phyloP scores from a whole-genome alignment of 1,140 invertebrate genomes.

The Drosophila pseudoananassae region DNA sequence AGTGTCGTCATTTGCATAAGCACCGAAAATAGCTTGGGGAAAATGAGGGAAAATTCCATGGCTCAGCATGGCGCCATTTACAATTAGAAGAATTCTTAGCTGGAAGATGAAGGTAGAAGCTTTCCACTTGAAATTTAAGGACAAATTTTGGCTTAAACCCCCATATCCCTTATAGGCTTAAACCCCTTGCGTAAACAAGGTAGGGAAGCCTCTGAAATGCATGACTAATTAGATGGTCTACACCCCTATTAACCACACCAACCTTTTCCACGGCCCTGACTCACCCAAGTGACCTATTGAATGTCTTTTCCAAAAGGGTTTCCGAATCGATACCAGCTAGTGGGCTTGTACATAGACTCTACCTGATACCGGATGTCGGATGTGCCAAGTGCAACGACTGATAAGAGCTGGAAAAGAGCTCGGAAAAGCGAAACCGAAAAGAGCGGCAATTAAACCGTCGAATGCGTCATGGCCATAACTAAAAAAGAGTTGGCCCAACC shows the following conservation, averaged over 20 bases:
- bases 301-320: constrained; percentile 33
- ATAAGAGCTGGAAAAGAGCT: constrained; percentile 38
- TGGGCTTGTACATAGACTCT: neutral
- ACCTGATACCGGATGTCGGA: constrained; percentile 37
- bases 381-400: constrained; percentile 51
- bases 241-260: constrained; percentile 14
- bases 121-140: too few relatives aligned
- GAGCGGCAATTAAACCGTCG: constrained; percentile 37
- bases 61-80: constrained; percentile 65
- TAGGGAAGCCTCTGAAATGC: constrained; percentile 30
- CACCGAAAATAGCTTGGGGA: constrained; percentile 25
- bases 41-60: constrained; percentile 45
- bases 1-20: constrained; percentile 68
- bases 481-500: neutral
- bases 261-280: constrained; percentile 40
- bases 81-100: constrained; percentile 59
- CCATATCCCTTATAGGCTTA: too few relatives aligned
- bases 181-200: constrained; percentile 19
- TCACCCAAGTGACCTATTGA: constrained; percentile 42
- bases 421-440: constrained; percentile 40
- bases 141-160: too few relatives aligned
- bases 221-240: constrained; percentile 53
- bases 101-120: too few relatives aligned
- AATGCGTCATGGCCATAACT: constrained; percentile 41
- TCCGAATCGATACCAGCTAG: constrained; percentile 22